A percentile compares a stretch with the other conserved stretches of the same genome.
phyloP scores from a whole-genome alignment of 2,113 vertebrate genomes.

The Campylomormyrus numenius region DNA sequence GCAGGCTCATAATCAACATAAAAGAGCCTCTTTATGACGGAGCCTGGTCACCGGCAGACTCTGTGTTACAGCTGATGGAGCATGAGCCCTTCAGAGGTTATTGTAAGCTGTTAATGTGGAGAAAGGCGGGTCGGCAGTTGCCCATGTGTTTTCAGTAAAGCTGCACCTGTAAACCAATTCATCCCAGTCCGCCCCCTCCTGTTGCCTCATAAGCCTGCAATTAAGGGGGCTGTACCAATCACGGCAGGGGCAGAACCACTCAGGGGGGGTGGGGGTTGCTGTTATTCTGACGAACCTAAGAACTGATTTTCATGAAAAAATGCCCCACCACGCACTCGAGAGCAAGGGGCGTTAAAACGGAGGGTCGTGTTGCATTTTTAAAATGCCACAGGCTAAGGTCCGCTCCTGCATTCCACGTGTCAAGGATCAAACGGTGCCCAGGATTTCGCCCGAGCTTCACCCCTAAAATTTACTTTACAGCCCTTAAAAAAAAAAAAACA shows the following conservation, averaged over 20 bases:
- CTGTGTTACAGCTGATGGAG: neutral
- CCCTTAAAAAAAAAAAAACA: neutral
- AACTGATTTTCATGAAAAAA: neutral
- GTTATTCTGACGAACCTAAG: neutral
- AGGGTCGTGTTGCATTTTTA: neutral
- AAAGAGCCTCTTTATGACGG: neutral
- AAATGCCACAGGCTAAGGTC: neutral
- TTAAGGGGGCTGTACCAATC: neutral
- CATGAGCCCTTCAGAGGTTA: neutral
- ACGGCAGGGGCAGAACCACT: neutral
- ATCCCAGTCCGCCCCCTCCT: neutral
- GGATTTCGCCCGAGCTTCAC: neutral
- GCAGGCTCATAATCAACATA: conserved; percentile 5
- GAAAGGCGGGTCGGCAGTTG: neutral
- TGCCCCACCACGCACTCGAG: neutral
- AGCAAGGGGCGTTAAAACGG: neutral
- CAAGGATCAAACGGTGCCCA: neutral
- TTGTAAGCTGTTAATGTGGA: neutral
- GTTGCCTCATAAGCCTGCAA: neutral
- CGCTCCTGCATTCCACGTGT: neutral
- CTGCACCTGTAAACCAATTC: conserved; percentile 17
- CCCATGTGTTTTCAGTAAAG: conserved; percentile 8
- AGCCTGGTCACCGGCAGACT: neutral
- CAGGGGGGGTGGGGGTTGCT: neutral
- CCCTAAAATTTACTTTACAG: neutral